Conservation (phyloP, 2,797 vertebrate genomes). For the Sebastes alutus region DNA sequence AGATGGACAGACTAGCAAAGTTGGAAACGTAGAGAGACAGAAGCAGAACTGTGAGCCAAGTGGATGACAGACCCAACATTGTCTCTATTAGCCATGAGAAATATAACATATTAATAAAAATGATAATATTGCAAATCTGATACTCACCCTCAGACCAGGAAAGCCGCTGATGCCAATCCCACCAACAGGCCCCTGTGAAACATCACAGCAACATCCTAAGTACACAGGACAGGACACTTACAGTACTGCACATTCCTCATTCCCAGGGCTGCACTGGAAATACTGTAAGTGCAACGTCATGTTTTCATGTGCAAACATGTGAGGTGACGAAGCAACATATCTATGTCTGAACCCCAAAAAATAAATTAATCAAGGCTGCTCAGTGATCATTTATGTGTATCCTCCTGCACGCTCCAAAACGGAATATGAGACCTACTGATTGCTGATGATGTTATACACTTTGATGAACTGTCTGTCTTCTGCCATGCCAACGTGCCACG, state of each 20-base stretch:
- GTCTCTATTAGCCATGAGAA: background rate
- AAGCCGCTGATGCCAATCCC: conserved; percentile 90
- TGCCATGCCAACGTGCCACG: background rate
- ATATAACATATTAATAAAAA: background rate
- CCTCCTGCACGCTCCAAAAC: background rate
- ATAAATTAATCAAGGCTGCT: fast-evolving
- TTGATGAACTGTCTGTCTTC: background rate
- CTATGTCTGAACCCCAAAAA: background rate
- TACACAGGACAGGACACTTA: conserved; percentile 51
- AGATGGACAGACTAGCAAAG: background rate
- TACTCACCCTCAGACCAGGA: conserved; percentile 94
- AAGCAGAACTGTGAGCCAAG: background rate
- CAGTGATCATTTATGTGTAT: background rate
- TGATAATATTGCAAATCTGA: background rate
- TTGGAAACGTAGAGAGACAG: background rate
- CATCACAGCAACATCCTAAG: conserved; percentile 66
- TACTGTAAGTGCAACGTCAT: background rate
- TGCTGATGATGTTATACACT: background rate
- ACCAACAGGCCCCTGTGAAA: conserved; percentile 90
- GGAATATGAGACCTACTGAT: background rate
- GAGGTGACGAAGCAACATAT: background rate
- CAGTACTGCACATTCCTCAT: conserved; percentile 24
- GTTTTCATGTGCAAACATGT: background rate
- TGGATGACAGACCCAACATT: background rate
- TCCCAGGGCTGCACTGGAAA: conserved; percentile 1